Percentiles rank a stretch among this genome's conserved stretches.
Evolutionary conservation across 2,888 invertebrate genomes (phyloP).

Genomic region (Ceramica pisi): DNA sequence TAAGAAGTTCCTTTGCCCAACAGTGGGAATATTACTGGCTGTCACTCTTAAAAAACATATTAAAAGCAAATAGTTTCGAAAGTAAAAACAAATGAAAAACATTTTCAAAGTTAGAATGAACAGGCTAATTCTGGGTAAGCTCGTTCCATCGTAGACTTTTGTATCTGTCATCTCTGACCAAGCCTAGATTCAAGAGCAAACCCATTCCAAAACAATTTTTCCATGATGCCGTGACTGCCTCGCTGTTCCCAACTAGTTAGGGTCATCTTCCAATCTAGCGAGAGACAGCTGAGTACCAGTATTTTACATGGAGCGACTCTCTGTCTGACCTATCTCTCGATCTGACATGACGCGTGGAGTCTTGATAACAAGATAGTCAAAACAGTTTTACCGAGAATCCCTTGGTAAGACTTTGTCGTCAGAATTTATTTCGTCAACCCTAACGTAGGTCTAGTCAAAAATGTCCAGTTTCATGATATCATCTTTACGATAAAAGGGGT

Average conservation of each 20-base stretch:
- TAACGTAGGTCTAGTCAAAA: not conserved
- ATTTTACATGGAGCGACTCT: not conserved
- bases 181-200: too few relatives aligned
- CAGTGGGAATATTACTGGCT: not conserved
- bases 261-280: not conserved
- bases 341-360: too few relatives aligned
- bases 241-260: too few relatives aligned
- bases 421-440: not conserved
- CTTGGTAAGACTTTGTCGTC: not conserved
- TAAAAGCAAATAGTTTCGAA: not conserved
- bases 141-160: too few relatives aligned
- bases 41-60: not conserved
- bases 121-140: too few relatives aligned
- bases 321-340: not conserved
- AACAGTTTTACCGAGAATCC: too few relatives aligned
- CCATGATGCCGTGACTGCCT: too few relatives aligned
- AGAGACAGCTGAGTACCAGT: not conserved
- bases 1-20: not conserved
- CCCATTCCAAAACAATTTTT: too few relatives aligned
- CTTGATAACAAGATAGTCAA: not conserved
- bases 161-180: too few relatives aligned
- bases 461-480: not conserved
- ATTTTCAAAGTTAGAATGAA: too few relatives aligned
- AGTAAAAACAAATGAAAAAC: slow-evolving; percentile 11
- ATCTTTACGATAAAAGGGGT: slow-evolving; percentile 3